Percentiles rank a stretch among this genome's conserved stretches.
Conservation (phyloP, 30 jellyfish, hydroid and myxozoan species). For the Chrysaora quinquecirrha region DNA sequence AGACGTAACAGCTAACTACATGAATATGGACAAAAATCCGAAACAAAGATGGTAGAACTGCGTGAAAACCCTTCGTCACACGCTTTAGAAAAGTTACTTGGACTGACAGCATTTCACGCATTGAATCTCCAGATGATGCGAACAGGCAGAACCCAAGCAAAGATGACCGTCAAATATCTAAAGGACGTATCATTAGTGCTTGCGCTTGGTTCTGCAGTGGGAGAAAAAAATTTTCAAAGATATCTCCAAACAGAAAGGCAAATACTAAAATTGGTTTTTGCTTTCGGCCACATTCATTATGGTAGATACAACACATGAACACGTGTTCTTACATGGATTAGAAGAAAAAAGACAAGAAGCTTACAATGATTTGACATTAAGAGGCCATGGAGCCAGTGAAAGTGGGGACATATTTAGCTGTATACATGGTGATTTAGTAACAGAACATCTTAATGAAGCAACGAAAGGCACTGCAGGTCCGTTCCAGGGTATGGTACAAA, state of each 20-base stretch:
- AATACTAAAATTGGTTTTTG: too few species aligned
- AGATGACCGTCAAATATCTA: constrained; percentile 7
- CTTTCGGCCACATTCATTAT: too few species aligned
- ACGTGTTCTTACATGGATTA: constrained; percentile 7
- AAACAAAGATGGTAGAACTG: not conserved
- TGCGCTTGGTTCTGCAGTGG: constrained; percentile 48
- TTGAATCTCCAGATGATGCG: not conserved
- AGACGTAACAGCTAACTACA: not conserved
- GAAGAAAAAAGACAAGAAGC: not conserved
- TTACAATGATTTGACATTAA: not conserved
- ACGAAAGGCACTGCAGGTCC: constrained; percentile 44
- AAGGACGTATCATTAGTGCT: constrained; percentile 38
- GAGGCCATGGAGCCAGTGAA: too few species aligned
- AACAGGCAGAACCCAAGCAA: not conserved
- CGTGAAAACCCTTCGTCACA: not conserved
- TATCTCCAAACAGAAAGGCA: constrained; percentile 41
- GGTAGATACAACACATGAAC: constrained; percentile 35
- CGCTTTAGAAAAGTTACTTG: not conserved
- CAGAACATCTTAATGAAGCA: too few species aligned
- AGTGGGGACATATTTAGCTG: too few species aligned
- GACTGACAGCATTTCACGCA: not conserved
- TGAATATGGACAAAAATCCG: not conserved
- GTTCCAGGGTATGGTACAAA: constrained; percentile 41
- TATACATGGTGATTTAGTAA: too few species aligned
- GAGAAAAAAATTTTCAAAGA: constrained; percentile 13